Conservation (phyloP, 2,888 invertebrate species). For the Andrena dorsata region DNA sequence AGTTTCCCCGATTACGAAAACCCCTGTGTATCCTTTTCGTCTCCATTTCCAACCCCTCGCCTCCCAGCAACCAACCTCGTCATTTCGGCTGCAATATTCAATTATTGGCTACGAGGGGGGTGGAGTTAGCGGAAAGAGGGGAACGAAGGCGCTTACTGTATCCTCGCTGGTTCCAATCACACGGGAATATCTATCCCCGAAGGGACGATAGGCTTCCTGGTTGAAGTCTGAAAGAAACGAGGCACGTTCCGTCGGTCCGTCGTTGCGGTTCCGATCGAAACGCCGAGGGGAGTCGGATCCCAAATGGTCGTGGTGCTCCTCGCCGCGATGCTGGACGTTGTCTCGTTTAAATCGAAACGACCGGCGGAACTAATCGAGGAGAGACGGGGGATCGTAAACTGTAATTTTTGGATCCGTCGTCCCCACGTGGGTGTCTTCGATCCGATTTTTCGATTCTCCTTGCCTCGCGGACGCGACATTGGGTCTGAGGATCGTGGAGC, state of each 20-base stretch:
- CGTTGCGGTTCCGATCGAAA: conserved; percentile 36
- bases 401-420: conserved; percentile 6
- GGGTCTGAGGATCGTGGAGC: neutral
- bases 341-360: conserved; percentile 51
- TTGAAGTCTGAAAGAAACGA: conserved; percentile 73
- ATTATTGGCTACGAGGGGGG: neutral
- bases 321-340: neutral
- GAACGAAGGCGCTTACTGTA: too few species aligned
- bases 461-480: neutral
- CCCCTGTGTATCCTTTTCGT: neutral
- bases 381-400: conserved; percentile 19
- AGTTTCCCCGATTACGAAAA: neutral
- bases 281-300: conserved; percentile 1
- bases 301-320: conserved; percentile 30
- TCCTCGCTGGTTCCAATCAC: too few species aligned
- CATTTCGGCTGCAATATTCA: neutral
- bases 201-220: conserved; percentile 36
- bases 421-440: neutral
- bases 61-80: too few species aligned
- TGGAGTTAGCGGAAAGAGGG: neutral
- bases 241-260: conserved; percentile 40
- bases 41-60: neutral
- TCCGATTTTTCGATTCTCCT: neutral
- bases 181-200: conserved; percentile 11
- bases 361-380: conserved; percentile 31